These are phyloP conservation scores for Nectonema munidae DNA, from an alignment of 2,888 invertebrate genomes.

Conservation along the genomic window DNA sequence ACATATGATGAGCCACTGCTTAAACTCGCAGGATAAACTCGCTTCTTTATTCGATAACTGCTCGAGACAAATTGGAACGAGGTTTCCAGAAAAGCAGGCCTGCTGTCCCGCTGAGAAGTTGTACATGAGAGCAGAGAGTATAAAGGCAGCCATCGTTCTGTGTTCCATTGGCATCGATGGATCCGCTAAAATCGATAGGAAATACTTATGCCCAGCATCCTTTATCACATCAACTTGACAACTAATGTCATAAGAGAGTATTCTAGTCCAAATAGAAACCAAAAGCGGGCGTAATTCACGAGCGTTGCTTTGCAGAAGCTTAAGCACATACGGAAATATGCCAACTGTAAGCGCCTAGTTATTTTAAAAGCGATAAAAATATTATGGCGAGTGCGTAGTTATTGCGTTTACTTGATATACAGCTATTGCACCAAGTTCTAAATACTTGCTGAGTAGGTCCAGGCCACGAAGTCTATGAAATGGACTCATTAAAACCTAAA, in stretches of 20 bases:
- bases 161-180: constrained; percentile 44
- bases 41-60: constrained; percentile 46
- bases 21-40: no score
- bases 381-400: no score
- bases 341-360: constrained; percentile 55
- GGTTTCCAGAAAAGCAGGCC: constrained; percentile 50
- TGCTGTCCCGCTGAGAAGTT: constrained; percentile 56
- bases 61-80: constrained; percentile 63
- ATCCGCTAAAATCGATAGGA: constrained; percentile 60
- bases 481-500: constrained; percentile 27
- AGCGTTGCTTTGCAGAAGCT: constrained; percentile 69
- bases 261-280: constrained; percentile 96
- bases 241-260: constrained; percentile 66
- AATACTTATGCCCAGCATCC: constrained; percentile 70
- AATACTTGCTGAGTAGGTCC: constrained; percentile 56
- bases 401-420: constrained; percentile 47
- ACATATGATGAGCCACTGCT: constrained; percentile 2
- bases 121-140: constrained; percentile 62
- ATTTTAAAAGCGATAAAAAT: background rate
- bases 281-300: constrained; percentile 58
- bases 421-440: constrained; percentile 78
- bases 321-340: constrained; percentile 89
- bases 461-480: constrained; percentile 69
- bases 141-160: constrained; percentile 69
- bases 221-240: constrained; percentile 76